phyloP scores from a whole-genome alignment of 2,113 vertebrate species.

The Spizaetus ornatus region DNA sequence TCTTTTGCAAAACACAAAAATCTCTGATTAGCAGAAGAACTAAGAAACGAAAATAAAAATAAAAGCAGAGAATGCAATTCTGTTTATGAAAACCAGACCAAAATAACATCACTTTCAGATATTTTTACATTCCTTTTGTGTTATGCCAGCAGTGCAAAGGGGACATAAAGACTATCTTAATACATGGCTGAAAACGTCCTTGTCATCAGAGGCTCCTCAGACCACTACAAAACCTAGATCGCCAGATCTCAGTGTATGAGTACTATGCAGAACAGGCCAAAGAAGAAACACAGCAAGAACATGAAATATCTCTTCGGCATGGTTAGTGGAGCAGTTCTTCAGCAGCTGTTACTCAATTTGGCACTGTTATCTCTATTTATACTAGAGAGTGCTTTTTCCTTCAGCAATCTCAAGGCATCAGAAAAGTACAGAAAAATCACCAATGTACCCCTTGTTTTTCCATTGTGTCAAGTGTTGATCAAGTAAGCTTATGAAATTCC shows the following conservation, averaged over 20 bases:
- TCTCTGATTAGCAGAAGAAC: conserved; percentile 42
- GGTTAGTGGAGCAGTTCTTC: conserved; percentile 21
- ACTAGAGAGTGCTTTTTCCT: not conserved
- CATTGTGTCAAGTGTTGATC: not conserved
- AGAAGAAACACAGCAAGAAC: conserved; percentile 28
- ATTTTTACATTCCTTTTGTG: conserved; percentile 12
- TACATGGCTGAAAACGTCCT: not conserved
- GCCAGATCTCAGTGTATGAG: not conserved
- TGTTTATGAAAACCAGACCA: conserved; percentile 3
- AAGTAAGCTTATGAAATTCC: not conserved
- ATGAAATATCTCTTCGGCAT: not conserved
- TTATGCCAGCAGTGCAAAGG: not conserved
- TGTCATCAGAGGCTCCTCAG: not conserved
- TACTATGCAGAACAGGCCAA: not conserved
- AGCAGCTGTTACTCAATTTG: conserved; percentile 38
- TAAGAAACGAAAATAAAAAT: conserved; percentile 16
- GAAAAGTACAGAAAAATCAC: not conserved
- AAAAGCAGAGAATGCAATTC: conserved; percentile 18
- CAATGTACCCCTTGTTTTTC: not conserved
- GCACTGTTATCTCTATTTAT: conserved; percentile 31
- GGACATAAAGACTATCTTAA: not conserved
- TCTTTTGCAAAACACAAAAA: conserved; percentile 43
- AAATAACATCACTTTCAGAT: conserved; percentile 26
- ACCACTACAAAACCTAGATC: not conserved
- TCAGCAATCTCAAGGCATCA: not conserved